These are phyloP conservation scores for Amblyornis subalaris DNA, from an alignment of 2,113 vertebrate species.

Conservation along the genomic window DNA sequence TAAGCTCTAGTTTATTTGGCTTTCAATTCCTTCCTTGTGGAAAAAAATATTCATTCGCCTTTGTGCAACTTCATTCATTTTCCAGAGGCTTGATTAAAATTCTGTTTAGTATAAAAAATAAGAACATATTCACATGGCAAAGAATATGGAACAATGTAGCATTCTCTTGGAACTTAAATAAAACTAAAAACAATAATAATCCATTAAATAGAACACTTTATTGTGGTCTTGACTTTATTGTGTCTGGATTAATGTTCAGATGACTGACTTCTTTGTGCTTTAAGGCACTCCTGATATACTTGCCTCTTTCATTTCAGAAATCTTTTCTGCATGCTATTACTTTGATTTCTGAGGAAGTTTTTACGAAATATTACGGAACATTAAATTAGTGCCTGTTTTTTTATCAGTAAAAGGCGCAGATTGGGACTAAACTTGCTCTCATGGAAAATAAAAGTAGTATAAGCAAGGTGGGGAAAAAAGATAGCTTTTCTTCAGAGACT, in stretches of 20 bases:
- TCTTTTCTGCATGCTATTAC: conserved; percentile 2
- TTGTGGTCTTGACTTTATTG: conserved; percentile 2
- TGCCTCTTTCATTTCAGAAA: background rate
- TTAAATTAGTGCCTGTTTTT: conserved; percentile 35
- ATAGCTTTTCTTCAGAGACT: conserved; percentile 35
- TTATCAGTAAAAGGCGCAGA: background rate
- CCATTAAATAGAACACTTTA: conserved; percentile 1
- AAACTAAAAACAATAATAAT: conserved; percentile 17
- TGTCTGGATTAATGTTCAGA: conserved; percentile 17
- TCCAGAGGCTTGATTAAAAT: conserved; percentile 18
- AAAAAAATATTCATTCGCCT: background rate
- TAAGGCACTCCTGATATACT: conserved; percentile 14
- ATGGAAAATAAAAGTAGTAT: conserved; percentile 31
- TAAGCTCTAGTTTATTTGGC: conserved; percentile 8
- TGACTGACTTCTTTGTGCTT: conserved; percentile 13
- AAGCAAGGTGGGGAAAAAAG: conserved; percentile 29
- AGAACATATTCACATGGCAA: background rate
- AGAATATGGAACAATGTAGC: background rate
- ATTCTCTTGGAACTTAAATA: conserved; percentile 2
- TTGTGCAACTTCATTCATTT: conserved; percentile 6
- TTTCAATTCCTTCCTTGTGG: background rate
- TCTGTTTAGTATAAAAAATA: background rate
- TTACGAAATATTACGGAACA: conserved; percentile 32
- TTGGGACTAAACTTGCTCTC: conserved; percentile 31
- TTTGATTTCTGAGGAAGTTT: conserved; percentile 44